A percentile compares a stretch with the other conserved stretches of the same genome.
Conservation (phyloP, 2,797 vertebrate genomes). For the Lophotriccus pileatus region DNA sequence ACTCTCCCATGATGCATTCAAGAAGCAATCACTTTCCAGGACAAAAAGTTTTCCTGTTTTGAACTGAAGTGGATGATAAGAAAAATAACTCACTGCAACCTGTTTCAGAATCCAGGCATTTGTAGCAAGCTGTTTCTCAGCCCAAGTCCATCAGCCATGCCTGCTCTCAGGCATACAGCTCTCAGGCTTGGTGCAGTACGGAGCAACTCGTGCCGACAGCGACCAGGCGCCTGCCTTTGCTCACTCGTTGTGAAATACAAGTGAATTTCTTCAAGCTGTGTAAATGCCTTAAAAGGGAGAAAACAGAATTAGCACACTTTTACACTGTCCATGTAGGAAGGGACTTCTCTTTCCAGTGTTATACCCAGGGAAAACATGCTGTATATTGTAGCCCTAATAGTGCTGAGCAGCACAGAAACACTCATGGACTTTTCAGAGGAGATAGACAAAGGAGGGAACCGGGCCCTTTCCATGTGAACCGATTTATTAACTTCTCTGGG, state of each 20-base stretch:
- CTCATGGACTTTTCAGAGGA: neutral
- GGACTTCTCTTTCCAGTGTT: neutral
- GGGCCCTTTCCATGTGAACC: neutral
- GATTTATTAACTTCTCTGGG: neutral
- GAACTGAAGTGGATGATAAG: neutral
- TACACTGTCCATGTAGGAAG: neutral
- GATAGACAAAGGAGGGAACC: neutral
- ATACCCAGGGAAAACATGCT: neutral
- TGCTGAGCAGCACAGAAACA: neutral
- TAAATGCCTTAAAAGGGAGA: slow-evolving; percentile 5
- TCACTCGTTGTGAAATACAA: neutral
- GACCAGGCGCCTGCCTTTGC: neutral
- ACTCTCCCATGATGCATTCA: neutral
- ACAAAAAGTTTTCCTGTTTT: neutral
- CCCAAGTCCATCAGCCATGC: neutral
- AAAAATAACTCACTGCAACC: neutral
- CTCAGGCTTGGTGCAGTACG: neutral
- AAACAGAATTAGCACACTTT: neutral
- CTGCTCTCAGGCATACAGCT: neutral
- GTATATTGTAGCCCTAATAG: neutral
- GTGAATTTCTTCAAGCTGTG: neutral
- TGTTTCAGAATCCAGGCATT: neutral
- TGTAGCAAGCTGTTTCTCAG: neutral
- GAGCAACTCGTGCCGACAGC: neutral
- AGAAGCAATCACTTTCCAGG: neutral